Percentiles rank a stretch among this genome's conserved stretches.
Conservation (phyloP, 2,888 invertebrate species). For the Protodeltote pygarga region DNA sequence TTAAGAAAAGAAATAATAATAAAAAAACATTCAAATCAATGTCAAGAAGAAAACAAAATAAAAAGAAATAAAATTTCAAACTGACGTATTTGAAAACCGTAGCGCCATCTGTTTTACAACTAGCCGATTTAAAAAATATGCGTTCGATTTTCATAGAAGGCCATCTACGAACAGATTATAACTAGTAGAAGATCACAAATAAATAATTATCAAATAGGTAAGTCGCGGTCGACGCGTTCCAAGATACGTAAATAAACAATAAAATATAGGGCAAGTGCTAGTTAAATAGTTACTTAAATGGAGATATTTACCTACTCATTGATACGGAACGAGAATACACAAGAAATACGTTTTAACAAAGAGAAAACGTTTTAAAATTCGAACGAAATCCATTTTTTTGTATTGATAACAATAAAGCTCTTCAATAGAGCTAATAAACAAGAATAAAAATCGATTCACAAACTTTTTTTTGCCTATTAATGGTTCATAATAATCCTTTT, state of each 20-base stretch:
- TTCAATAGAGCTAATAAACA: too few relatives aligned
- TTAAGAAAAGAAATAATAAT: slow-evolving; percentile 15
- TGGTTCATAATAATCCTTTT: too few relatives aligned
- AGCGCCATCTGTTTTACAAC: slow-evolving; percentile 37
- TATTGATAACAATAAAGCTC: too few relatives aligned
- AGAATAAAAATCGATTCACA: too few relatives aligned
- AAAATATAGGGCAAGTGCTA: slow-evolving; percentile 44
- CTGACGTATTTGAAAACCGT: slow-evolving; percentile 8
- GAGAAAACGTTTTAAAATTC: too few relatives aligned
- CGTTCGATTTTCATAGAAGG: slow-evolving; percentile 1
- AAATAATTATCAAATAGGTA: not conserved
- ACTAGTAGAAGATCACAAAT: too few relatives aligned
- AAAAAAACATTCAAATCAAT: slow-evolving; percentile 18
- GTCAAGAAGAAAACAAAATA: slow-evolving; percentile 8
- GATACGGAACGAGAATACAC: slow-evolving; percentile 43
- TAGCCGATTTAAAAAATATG: slow-evolving; percentile 11
- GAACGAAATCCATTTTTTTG: too few relatives aligned
- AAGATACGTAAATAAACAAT: slow-evolving; percentile 36
- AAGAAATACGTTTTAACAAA: slow-evolving; percentile 23
- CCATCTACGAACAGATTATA: not conserved
- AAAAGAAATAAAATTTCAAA: not conserved
- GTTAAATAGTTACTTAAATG: slow-evolving; percentile 43
- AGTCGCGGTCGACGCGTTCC: slow-evolving; percentile 8
- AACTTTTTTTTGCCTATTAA: too few relatives aligned
- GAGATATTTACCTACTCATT: slow-evolving; percentile 36